These are phyloP conservation scores for Drosophila serrata DNA, from an alignment of 1,140 invertebrate species.

Conservation along the genomic window DNA sequence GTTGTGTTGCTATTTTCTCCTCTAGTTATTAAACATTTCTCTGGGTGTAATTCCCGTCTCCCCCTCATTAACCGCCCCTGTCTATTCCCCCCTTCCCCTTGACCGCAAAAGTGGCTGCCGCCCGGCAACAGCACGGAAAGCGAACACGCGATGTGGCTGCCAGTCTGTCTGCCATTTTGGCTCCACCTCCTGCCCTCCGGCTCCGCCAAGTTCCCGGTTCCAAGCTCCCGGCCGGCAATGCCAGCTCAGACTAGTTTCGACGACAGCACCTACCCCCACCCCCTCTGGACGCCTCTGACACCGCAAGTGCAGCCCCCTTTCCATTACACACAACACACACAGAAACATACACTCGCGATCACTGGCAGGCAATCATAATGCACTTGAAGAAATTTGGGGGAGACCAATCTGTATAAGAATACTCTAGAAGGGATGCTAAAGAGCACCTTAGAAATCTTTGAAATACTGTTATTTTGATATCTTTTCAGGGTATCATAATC, in stretches of 20 bases:
- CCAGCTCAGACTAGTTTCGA: constrained; percentile 55
- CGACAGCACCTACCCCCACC: no score
- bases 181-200: constrained; percentile 35
- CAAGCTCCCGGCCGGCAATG: constrained; percentile 31
- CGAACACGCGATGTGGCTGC: constrained; percentile 73
- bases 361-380: constrained; percentile 50
- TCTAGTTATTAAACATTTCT: not conserved
- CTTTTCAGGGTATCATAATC: no score
- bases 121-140: constrained; percentile 76
- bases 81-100: constrained; percentile 12
- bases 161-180: constrained; percentile 62
- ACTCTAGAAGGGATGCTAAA: not conserved
- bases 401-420: not conserved
- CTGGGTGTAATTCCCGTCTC: not conserved
- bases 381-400: constrained; percentile 3
- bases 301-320: constrained; percentile 10
- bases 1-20: not conserved
- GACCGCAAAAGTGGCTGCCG: constrained; percentile 55
- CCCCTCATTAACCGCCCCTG: not conserved
- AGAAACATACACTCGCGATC: constrained; percentile 1
- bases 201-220: constrained; percentile 10
- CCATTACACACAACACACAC: not conserved
- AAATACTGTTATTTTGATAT: no score
- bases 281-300: not conserved
- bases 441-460: not conserved